Evolutionary conservation across 23 tunicate genomes (phyloP), one percentile per base, ranked within the genome.

Genomic region (Phallusia fumigata): DNA sequence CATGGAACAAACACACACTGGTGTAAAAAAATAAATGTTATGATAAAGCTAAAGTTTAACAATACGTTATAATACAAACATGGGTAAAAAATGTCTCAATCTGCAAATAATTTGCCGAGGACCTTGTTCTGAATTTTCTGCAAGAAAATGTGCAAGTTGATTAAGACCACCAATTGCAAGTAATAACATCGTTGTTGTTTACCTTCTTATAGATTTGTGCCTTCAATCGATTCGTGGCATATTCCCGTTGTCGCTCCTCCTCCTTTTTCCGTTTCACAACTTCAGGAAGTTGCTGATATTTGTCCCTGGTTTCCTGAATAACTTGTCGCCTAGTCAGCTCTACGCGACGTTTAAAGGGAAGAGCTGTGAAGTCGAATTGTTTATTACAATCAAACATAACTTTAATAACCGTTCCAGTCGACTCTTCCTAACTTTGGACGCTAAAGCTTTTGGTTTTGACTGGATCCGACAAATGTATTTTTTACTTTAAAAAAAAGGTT

Each of bases 201-300:
- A 86, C 91, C 82, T 87, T 87, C 76, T 92, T 87, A 72, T 87
- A 92, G 30, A 83, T 31, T 26, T 77, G 88, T 10, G 97, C 97
- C 52, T 80, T 79, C 18, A 76, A 79, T 24, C 97, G 51, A 53
- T 92, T 80, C 15, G 91, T 72, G 1, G 88, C 88, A 73, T 92
- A 92, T 44, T 92, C 83, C 75, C 86, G 65, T 82, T 80, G 76
- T 32, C 88, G 53, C 72, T 84, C 91, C 76, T 90, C 97, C n/a
- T 92, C 97, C 34, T 80, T 35, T 64, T 88, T 87, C 79, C 83
- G 87, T 44, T 81, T 78, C 11, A 92, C 88, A 45, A 92, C 97
- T 79, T 92, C 97, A 8, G 97, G 97, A 44, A 92, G 90, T 30
- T 80, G 85, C 33, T 87, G 52, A 79, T 92, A 92, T 51, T 92